Evolutionary conservation across 2,888 invertebrate genomes (phyloP), one percentile per base, ranked within the genome.

Genomic region (Thelaira solivaga): DNA sequence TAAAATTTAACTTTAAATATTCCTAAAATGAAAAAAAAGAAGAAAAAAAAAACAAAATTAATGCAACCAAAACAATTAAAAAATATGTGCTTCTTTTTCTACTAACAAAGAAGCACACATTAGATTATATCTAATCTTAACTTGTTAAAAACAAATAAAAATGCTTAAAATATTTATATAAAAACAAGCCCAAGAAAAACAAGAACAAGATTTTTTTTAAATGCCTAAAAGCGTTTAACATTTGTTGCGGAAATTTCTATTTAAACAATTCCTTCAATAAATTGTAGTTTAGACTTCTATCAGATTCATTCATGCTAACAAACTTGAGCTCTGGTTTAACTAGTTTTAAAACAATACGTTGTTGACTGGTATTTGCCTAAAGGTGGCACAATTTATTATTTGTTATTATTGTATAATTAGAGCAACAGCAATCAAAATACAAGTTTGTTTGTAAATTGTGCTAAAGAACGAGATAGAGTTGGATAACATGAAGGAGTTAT

Each of bases 121-220:
- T 65, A 45, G 31, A 65, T 31, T n/a, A n/a, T n/a, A n/a, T n/a
- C n/a, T n/a, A n/a, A n/a, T 47, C 24, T 73, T 55, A 64, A 59
- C 34, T 74, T 18, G n/a, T n/a, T 43, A 51, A 16, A 39, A 62
- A 41, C 3, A 68, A 61, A 61, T 4, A 39, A 55, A n/a, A 62
- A 39, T 31, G 49, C 31, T 51, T 51, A n/a, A 59, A 62, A 29
- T 22, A 29, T 13, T 57, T 8, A 10, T 10, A 68, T 10, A 36
- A 49, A 16, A 51, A 41, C 5, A 45, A 45, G 26, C 49, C 34
- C 47, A 26, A 41, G 22, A 39, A 57, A 57, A 41, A 26, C 24
- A 64, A 18, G 7, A 45, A 53, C 29, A 13, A 43, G 20, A 49
- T 47, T 43, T 62, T 7, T 53, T 61, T 43, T 8, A n/a, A 59